A percentile compares a stretch with the other conserved stretches of the same genome.
phyloP scores from a whole-genome alignment of 2,113 vertebrate species.

The human (Homo sapiens) region DNA sequence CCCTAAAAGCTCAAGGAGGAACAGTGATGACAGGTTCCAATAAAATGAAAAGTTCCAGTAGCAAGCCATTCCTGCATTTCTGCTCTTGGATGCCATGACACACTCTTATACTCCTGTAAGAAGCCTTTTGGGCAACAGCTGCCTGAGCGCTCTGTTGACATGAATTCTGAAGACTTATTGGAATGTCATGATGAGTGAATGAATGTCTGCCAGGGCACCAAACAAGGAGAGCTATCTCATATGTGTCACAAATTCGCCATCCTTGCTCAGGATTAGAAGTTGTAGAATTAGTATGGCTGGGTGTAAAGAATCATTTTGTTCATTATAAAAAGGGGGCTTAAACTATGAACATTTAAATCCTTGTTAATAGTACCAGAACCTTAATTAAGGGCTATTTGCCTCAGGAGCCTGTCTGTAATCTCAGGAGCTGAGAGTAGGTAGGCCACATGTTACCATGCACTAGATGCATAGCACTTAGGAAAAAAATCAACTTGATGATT shows the following conservation, averaged over 20 bases:
- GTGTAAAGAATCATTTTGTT: background rate
- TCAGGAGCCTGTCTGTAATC: background rate
- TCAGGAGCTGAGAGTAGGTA: too few relatives aligned
- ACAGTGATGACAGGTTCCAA: background rate
- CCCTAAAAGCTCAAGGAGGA: background rate
- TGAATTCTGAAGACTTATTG: background rate
- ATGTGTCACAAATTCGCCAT: background rate
- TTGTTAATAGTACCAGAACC: background rate
- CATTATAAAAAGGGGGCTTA: background rate
- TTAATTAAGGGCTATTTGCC: background rate
- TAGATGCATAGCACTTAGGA: background rate
- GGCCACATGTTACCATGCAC: background rate
- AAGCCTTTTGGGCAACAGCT: background rate
- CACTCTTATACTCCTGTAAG: background rate
- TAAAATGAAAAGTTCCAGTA: background rate
- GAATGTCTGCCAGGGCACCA: background rate
- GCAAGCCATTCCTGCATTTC: background rate
- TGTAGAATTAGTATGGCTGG: background rate
- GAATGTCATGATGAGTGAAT: background rate
- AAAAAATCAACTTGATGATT: background rate
- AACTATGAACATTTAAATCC: conserved; percentile 11
- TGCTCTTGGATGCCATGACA: background rate
- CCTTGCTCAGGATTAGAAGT: background rate
- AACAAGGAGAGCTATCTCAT: background rate
- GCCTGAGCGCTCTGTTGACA: background rate